Conservation (phyloP, 2,113 vertebrate genomes). For the Monopterus albus region DNA sequence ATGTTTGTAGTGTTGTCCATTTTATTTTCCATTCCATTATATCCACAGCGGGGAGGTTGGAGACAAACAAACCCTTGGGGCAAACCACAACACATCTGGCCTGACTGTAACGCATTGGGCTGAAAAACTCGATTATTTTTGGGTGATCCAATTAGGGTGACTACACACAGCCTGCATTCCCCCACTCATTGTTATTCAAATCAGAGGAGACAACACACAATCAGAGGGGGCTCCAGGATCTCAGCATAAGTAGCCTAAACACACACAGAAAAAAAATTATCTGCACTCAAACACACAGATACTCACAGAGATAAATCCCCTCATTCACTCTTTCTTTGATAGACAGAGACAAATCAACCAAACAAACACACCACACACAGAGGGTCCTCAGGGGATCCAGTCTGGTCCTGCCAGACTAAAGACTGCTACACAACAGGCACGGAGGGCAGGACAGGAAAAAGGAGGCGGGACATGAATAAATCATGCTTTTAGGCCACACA, state of each 20-base stretch:
- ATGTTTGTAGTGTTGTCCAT: slow-evolving; percentile 13
- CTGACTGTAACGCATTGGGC: slow-evolving; percentile 35
- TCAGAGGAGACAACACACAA: slow-evolving; percentile 59
- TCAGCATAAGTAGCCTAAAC: slow-evolving; percentile 21
- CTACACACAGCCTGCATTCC: slow-evolving; percentile 61
- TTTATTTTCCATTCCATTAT: slow-evolving; percentile 34
- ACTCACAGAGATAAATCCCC: slow-evolving; percentile 15
- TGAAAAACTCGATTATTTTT: slow-evolving; percentile 44
- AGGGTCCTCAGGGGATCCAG: slow-evolving; percentile 31
- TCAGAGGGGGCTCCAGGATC: slow-evolving; percentile 53
- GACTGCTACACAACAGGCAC: slow-evolving; percentile 48
- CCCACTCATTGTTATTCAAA: slow-evolving; percentile 75
- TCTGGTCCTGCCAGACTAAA: slow-evolving; percentile 33
- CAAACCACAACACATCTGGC: slow-evolving; percentile 63
- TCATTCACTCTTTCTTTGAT: slow-evolving; percentile 12
- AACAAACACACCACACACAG: slow-evolving; percentile 15
- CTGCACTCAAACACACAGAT: slow-evolving; percentile 21
- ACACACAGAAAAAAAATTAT: slow-evolving; percentile 18
- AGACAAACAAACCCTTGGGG: slow-evolving; percentile 52
- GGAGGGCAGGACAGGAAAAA: slow-evolving; percentile 43
- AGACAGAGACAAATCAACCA: slow-evolving; percentile 1
- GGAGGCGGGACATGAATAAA: slow-evolving; percentile 67
- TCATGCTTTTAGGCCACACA: slow-evolving; percentile 64
- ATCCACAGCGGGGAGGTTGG: slow-evolving; percentile 44
- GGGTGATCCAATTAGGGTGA: slow-evolving; percentile 50